phyloP scores from a whole-genome alignment of 2,797 vertebrate species.

The Cheirogaleus major region DNA sequence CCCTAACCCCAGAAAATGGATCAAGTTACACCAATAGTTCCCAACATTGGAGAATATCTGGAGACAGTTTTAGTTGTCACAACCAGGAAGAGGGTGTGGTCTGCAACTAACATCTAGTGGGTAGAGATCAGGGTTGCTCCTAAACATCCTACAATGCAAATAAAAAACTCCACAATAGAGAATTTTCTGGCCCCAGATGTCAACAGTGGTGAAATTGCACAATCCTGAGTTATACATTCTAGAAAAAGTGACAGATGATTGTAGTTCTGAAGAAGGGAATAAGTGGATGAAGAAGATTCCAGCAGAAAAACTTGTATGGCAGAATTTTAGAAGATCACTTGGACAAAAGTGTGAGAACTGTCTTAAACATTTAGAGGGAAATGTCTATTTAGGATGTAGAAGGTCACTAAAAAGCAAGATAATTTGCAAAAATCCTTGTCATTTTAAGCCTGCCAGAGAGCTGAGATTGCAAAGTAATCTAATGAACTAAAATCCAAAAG shows the following conservation, averaged over 20 bases:
- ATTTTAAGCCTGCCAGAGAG: not conserved
- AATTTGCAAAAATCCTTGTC: not conserved
- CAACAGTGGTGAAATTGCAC: not conserved
- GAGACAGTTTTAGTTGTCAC: not conserved
- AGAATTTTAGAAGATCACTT: not conserved
- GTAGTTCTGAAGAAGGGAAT: not conserved
- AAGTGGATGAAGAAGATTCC: not conserved
- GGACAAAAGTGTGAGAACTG: not conserved
- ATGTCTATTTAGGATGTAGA: not conserved
- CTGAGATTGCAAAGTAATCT: not conserved
- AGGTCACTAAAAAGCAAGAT: not conserved
- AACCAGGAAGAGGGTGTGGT: not conserved
- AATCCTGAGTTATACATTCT: not conserved
- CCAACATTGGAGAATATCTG: not conserved
- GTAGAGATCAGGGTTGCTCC: not conserved
- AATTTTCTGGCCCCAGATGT: not conserved
- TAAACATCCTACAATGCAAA: not conserved
- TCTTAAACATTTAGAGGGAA: not conserved
- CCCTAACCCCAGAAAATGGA: not conserved
- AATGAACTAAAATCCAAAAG: not conserved
- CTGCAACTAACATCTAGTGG: not conserved
- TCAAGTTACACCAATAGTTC: not conserved
- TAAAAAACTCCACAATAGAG: not conserved
- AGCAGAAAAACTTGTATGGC: not conserved
- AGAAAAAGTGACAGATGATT: not conserved